Percentiles rank a stretch among this genome's conserved stretches.
Evolutionary conservation across 2,888 invertebrate species (phyloP).

Genomic region (Aethes cnicana): DNA sequence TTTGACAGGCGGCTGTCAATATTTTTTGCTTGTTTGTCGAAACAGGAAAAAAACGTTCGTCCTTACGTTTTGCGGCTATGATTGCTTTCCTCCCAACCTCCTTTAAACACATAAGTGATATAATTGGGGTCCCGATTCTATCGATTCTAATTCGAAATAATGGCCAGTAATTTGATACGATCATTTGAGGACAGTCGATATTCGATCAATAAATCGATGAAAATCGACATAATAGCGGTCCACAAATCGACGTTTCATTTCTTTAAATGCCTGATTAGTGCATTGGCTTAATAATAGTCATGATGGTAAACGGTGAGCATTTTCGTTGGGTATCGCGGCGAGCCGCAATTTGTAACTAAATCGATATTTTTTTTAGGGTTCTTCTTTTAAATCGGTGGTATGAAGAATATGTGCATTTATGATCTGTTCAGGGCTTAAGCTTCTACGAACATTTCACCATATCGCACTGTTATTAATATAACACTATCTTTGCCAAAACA

Average conservation of each 20-base stretch:
- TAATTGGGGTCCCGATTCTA: conserved; percentile 80
- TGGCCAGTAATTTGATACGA: conserved; percentile 77
- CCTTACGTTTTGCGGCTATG: conserved; percentile 63
- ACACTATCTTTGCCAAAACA: not conserved
- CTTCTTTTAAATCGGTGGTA: not conserved
- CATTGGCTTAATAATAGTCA: conserved; percentile 78
- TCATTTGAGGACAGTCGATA: conserved; percentile 81
- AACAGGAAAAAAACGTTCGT: conserved; percentile 39
- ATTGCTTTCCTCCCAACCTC: conserved; percentile 72
- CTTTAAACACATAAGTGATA: conserved; percentile 83
- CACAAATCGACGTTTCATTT: conserved; percentile 78
- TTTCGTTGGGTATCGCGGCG: conserved; percentile 52
- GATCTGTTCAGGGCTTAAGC: too few species aligned
- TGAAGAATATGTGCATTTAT: too few species aligned
- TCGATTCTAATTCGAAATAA: conserved; percentile 81
- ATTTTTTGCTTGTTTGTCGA: conserved; percentile 37
- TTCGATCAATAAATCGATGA: conserved; percentile 81
- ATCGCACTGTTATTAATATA: not conserved
- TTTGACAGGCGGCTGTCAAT: conserved; percentile 36
- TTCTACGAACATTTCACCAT: not conserved
- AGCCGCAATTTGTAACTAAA: conserved; percentile 44
- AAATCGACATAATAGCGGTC: conserved; percentile 77
- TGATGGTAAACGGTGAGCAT: conserved; percentile 72
- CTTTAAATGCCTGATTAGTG: conserved; percentile 80
- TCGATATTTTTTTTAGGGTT: conserved; percentile 18